Conservation (phyloP, 2,888 invertebrate genomes). For the Torymus tubicola region DNA sequence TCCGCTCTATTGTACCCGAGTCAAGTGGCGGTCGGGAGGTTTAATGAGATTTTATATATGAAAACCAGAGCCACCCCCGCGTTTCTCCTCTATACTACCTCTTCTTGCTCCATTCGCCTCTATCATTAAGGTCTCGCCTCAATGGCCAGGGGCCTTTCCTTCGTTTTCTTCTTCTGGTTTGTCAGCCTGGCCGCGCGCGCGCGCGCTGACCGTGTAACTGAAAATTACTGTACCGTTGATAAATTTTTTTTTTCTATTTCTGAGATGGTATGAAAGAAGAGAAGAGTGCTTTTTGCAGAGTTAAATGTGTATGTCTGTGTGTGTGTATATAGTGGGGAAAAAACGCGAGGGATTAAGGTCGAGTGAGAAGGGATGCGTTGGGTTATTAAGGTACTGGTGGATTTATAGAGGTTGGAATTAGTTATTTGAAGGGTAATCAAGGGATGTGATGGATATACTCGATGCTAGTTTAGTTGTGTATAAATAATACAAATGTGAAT, state of each 20-base stretch:
- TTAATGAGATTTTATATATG: constrained; percentile 67
- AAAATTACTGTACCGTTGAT: constrained; percentile 32
- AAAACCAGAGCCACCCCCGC: constrained; percentile 52
- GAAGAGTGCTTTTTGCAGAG: too few relatives aligned
- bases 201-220: constrained; percentile 2
- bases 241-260: neutral
- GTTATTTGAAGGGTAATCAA: too few relatives aligned
- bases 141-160: constrained; percentile 21
- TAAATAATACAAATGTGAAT: too few relatives aligned
- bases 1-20: constrained; percentile 51
- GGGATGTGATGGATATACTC: too few relatives aligned
- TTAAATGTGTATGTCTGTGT: too few relatives aligned
- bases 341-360: too few relatives aligned
- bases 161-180: neutral
- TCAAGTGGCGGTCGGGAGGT: constrained; percentile 47
- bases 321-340: too few relatives aligned
- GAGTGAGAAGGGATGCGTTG: neutral
- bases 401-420: too few relatives aligned
- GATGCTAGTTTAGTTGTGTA: neutral
- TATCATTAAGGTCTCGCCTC: constrained; percentile 40
- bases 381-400: neutral
- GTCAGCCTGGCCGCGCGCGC: neutral
- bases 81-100: neutral
- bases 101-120: constrained; percentile 5
- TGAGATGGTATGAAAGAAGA: too few relatives aligned